Percentiles rank a stretch among this genome's conserved stretches.
phyloP scores from a whole-genome alignment of 2,113 vertebrate genomes.

The Sebastes fasciatus region DNA sequence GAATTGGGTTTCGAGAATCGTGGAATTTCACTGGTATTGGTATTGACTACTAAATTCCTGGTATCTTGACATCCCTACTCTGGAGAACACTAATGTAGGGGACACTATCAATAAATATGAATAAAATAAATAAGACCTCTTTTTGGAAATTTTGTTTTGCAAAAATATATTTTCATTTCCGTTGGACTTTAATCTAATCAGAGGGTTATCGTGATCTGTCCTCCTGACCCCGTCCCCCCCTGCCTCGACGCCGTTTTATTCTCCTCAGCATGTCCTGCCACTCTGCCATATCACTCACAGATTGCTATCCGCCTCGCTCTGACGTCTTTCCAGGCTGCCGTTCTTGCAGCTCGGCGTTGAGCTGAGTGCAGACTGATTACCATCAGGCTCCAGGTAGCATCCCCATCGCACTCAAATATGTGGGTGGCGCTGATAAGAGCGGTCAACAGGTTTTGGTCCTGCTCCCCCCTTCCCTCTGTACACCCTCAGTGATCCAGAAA shows the following conservation, averaged over 20 bases:
- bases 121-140: background rate
- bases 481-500: slow-evolving; percentile 79
- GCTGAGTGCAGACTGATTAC: slow-evolving; percentile 76
- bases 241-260: slow-evolving; percentile 9
- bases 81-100: background rate
- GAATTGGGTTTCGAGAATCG: too few species aligned
- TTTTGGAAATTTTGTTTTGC: background rate
- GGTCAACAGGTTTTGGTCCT: slow-evolving; percentile 46
- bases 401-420: slow-evolving; percentile 67
- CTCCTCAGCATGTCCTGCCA: slow-evolving; percentile 33
- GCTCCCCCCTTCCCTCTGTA: slow-evolving; percentile 33
- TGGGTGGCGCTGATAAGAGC: slow-evolving; percentile 73
- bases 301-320: slow-evolving; percentile 62
- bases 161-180: background rate
- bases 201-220: background rate
- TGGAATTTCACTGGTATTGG: too few species aligned
- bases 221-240: background rate
- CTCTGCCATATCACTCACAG: slow-evolving; percentile 54
- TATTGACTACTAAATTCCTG: too few species aligned
- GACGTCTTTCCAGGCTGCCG: slow-evolving; percentile 41
- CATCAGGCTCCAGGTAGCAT: slow-evolving; percentile 80
- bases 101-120: background rate
- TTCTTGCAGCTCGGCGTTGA: slow-evolving; percentile 31
- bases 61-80: too few species aligned
- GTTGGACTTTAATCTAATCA: background rate